Conservation (phyloP, 2,888 invertebrate species). For the Xylota sylvarum region DNA sequence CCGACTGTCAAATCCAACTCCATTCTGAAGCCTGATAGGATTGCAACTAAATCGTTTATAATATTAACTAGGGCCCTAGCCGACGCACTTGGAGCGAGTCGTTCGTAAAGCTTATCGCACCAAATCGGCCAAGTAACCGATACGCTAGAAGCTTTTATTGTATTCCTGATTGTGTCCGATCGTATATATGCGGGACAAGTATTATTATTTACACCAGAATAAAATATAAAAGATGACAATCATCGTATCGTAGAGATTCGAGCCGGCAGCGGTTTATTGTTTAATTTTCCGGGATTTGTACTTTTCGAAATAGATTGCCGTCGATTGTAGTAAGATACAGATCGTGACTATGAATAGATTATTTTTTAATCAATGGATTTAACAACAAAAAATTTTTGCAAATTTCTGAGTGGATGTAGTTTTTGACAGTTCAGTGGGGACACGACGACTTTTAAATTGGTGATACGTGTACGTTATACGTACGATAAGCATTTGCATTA, state of each 20-base stretch:
- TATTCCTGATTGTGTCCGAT: constrained; percentile 17
- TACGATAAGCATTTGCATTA: neutral
- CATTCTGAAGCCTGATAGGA: constrained; percentile 53
- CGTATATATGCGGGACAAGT: neutral
- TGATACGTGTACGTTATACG: neutral
- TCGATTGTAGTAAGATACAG: neutral
- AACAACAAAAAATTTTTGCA: neutral
- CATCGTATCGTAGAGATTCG: neutral
- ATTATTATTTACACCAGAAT: neutral
- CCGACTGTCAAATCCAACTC: constrained; percentile 67
- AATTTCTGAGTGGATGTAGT: neutral
- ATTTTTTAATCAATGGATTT: neutral
- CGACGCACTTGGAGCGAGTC: constrained; percentile 23
- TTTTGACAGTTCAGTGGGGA: neutral
- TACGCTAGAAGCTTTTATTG: constrained; percentile 48
- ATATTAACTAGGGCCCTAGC: constrained; percentile 1
- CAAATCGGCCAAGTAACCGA: constrained; percentile 55
- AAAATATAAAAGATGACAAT: constrained; percentile 26
- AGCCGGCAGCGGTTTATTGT: neutral
- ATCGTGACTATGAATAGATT: neutral
- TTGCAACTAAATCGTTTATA: constrained; percentile 46
- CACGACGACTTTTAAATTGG: neutral
- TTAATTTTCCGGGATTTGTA: neutral
- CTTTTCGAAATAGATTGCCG: neutral
- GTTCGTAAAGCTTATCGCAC: constrained; percentile 50